A percentile compares a stretch with the other conserved stretches of the same genome.
phyloP scores from a whole-genome alignment of 2,888 invertebrate species.

The Andrena haemorrhoa region DNA sequence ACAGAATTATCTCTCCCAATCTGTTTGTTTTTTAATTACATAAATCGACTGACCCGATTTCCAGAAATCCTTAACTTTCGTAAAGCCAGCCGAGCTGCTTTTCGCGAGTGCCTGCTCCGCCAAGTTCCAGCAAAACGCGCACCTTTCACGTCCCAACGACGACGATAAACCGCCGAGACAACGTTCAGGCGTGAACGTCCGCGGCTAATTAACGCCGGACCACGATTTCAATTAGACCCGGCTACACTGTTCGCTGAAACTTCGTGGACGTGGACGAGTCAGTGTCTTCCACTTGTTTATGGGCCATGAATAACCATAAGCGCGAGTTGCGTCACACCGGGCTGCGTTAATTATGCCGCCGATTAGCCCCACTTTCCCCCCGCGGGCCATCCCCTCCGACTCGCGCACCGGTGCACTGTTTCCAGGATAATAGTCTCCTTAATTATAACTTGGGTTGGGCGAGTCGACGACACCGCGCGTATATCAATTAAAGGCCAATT shows the following conservation, averaged over 20 bases:
- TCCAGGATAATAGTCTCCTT: constrained; percentile 8
- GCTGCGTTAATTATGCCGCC: constrained; percentile 42
- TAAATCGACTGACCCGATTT: too few relatives aligned
- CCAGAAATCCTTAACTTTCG: too few relatives aligned
- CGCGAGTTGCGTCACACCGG: constrained; percentile 42
- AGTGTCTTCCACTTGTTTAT: constrained; percentile 37
- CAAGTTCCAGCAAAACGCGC: neutral
- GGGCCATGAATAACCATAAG: constrained; percentile 52
- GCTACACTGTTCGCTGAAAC: neutral
- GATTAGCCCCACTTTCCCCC: constrained; percentile 37
- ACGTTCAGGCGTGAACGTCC: constrained; percentile 13
- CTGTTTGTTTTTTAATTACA: too few relatives aligned
- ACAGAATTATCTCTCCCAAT: too few relatives aligned
- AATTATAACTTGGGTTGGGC: constrained; percentile 3
- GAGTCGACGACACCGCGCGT: constrained; percentile 1
- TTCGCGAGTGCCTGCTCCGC: neutral
- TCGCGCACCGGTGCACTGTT: neutral
- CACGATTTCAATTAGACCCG: constrained; percentile 18
- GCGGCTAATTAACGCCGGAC: neutral
- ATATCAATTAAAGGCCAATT: constrained; percentile 19
- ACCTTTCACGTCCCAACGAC: neutral
- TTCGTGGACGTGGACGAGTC: neutral
- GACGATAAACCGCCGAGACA: constrained; percentile 4
- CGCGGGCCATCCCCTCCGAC: neutral
- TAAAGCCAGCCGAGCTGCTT: too few relatives aligned